A percentile compares a stretch with the other conserved stretches of the same genome.
These are phyloP conservation scores for Agrochola litura DNA, from an alignment of 2,888 invertebrate species.

Conservation along the genomic window DNA sequence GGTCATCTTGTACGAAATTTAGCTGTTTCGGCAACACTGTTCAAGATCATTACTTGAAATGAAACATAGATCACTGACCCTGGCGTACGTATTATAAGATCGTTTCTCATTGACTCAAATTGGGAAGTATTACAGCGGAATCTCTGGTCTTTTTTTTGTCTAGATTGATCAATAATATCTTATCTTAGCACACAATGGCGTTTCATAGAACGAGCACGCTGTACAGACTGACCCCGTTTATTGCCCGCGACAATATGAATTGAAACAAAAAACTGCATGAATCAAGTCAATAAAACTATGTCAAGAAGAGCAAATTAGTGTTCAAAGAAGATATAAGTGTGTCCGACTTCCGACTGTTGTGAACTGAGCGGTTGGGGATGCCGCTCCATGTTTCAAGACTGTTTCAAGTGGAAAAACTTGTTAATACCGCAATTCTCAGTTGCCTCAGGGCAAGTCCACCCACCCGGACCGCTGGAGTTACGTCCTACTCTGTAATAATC, in stretches of 20 bases:
- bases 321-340: slow-evolving; percentile 52
- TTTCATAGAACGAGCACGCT: slow-evolving; percentile 14
- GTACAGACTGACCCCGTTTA: not conserved
- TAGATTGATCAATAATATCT: slow-evolving; percentile 19
- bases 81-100: slow-evolving; percentile 48
- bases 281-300: slow-evolving; percentile 44
- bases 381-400: slow-evolving; percentile 49
- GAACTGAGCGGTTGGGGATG: slow-evolving; percentile 46
- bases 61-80: slow-evolving; percentile 59
- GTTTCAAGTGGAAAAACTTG: slow-evolving; percentile 63
- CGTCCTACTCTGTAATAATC: slow-evolving; percentile 43
- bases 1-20: slow-evolving; percentile 50
- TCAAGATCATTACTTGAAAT: slow-evolving; percentile 64
- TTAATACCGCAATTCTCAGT: slow-evolving; percentile 55
- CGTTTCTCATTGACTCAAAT: slow-evolving; percentile 52
- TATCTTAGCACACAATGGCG: slow-evolving; percentile 3
- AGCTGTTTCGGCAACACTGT: slow-evolving; percentile 47
- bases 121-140: slow-evolving; percentile 10
- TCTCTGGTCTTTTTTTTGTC: not conserved
- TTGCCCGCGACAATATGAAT: slow-evolving; percentile 1
- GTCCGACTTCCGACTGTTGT: slow-evolving; percentile 48
- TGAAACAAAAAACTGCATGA: slow-evolving; percentile 32
- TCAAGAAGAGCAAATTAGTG: slow-evolving; percentile 51
- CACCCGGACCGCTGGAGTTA: slow-evolving; percentile 33
- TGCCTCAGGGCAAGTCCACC: slow-evolving; percentile 48